Conservation (phyloP, 2,888 invertebrate genomes). For the Brachycybe producta region DNA sequence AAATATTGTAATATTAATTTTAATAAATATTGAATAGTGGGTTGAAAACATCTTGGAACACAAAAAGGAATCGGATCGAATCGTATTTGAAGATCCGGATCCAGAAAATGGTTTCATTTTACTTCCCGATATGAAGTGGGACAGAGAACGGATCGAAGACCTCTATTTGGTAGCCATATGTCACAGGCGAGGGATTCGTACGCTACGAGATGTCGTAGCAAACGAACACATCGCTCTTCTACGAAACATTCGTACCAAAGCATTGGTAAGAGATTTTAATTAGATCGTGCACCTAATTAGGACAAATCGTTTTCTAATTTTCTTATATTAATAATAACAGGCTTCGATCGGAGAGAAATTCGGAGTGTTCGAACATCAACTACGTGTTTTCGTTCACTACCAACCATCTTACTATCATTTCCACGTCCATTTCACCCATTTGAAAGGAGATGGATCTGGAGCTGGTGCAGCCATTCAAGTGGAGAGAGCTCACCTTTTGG, state of each 20-base stretch:
- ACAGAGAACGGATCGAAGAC: constrained; percentile 58
- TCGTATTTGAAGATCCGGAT: constrained; percentile 68
- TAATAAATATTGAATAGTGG: constrained; percentile 58
- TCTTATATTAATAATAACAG: constrained; percentile 34
- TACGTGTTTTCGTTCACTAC: constrained; percentile 83
- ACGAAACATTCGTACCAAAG: constrained; percentile 62
- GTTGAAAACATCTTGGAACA: constrained; percentile 90
- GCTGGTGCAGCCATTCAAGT: constrained; percentile 57
- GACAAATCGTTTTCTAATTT: not conserved
- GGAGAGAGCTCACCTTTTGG: constrained; percentile 74
- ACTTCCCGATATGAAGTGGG: constrained; percentile 93
- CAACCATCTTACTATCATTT: constrained; percentile 95
- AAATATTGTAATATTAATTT: not conserved
- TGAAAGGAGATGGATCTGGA: constrained; percentile 58
- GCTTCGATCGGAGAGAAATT: constrained; percentile 64
- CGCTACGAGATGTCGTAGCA: constrained; percentile 71
- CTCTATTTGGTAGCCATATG: constrained; percentile 75
- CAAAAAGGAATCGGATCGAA: constrained; percentile 73
- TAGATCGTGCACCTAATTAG: not conserved
- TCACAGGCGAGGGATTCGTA: constrained; percentile 57
- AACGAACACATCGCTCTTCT: constrained; percentile 63
- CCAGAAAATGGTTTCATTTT: constrained; percentile 71
- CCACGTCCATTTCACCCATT: constrained; percentile 79
- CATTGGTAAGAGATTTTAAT: constrained; percentile 44
- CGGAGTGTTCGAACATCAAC: constrained; percentile 46